phyloP scores from a whole-genome alignment of 2,888 invertebrate species.

The Herminia tarsipennalis region DNA sequence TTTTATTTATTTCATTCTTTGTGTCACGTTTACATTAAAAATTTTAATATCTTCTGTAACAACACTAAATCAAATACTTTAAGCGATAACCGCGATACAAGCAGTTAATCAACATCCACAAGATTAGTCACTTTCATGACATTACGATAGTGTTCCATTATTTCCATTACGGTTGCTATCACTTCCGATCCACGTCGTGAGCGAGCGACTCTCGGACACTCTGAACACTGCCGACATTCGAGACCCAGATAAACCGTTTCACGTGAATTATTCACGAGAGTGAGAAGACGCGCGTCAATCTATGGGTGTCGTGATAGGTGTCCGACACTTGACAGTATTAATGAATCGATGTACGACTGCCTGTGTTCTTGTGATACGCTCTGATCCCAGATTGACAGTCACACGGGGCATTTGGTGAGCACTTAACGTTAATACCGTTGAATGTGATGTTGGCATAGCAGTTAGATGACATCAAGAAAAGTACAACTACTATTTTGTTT shows the following conservation, averaged over 20 bases:
- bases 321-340: constrained; percentile 44
- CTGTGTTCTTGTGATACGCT: constrained; percentile 11
- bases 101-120: constrained; percentile 35
- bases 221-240: constrained; percentile 20
- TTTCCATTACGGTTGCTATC: constrained; percentile 33
- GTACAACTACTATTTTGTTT: too few species aligned
- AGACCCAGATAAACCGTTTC: constrained; percentile 41
- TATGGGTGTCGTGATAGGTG: constrained; percentile 32
- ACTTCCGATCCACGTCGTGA: constrained; percentile 16
- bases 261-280: constrained; percentile 54
- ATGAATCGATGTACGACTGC: constrained; percentile 32
- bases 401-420: not conserved
- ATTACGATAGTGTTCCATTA: constrained; percentile 39
- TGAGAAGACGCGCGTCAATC: constrained; percentile 46
- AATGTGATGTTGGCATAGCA: not conserved
- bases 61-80: constrained; percentile 25
- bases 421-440: not conserved
- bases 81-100: constrained; percentile 19
- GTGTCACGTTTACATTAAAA: too few species aligned
- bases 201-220: constrained; percentile 15
- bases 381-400: constrained; percentile 15
- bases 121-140: constrained; percentile 36
- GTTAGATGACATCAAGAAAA: too few species aligned
- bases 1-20: too few species aligned
- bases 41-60: not conserved